These are phyloP conservation scores for Apotomis turbidana DNA, from an alignment of 2,888 invertebrate genomes.

Conservation along the genomic window DNA sequence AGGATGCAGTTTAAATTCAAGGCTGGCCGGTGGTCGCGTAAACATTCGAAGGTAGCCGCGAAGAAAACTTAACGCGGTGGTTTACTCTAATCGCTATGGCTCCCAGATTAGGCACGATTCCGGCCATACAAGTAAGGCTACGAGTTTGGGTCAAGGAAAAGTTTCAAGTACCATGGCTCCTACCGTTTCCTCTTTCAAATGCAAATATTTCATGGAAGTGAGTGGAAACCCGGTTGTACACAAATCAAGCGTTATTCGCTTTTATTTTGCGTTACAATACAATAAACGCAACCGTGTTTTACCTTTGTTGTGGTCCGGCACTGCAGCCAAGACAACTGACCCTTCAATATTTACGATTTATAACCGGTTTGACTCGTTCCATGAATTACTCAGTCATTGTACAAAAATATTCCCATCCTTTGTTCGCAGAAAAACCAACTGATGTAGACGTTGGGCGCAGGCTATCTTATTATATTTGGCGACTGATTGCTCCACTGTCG, in stretches of 20 bases:
- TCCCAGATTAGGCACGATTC: constrained; percentile 32
- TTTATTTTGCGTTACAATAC: constrained; percentile 12
- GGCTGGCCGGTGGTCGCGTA: constrained; percentile 27
- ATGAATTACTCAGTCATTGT: constrained; percentile 10
- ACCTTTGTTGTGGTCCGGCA: not conserved
- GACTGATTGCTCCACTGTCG: constrained; percentile 22
- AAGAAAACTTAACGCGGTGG: constrained; percentile 17
- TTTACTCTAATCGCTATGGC: constrained; percentile 24
- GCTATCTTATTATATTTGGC: constrained; percentile 22
- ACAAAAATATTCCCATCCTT: constrained; percentile 23
- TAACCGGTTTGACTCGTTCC: constrained; percentile 33
- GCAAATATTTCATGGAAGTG: constrained; percentile 20
- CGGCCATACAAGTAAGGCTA: constrained; percentile 16
- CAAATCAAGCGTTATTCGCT: not conserved
- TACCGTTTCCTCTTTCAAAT: constrained; percentile 33
- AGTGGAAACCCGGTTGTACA: constrained; percentile 7
- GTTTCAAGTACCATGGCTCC: constrained; percentile 7
- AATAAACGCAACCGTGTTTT: not conserved
- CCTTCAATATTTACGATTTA: constrained; percentile 12
- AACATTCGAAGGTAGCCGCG: constrained; percentile 18
- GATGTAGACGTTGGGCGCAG: constrained; percentile 12
- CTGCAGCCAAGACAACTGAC: constrained; percentile 15
- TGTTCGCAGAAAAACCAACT: constrained; percentile 19
- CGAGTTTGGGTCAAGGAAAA: constrained; percentile 36
- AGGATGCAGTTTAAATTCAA: constrained; percentile 39